Evolutionary conservation across 2,113 vertebrate species (phyloP), one percentile per base, ranked within the genome.

Genomic region (Corythoichthys haematopterus): DNA sequence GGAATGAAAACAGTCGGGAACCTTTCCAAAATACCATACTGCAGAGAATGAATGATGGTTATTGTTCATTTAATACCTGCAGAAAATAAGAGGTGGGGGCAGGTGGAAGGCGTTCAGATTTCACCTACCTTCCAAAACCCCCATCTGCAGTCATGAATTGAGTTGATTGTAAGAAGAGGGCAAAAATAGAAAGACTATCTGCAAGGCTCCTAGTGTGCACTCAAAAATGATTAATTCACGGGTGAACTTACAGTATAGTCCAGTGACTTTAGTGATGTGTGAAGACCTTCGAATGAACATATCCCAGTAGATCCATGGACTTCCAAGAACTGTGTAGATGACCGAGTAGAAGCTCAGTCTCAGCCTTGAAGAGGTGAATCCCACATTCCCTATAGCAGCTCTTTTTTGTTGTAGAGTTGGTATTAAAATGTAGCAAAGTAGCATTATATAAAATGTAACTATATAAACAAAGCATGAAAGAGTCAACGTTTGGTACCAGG

Each of bases 51-150:
- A 85, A 83, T 81, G 79, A 68, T 68, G 64, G 70, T 72, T 75
- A 80, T 83, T 85, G 84, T 85, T 69, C 79, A 74, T 58, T 71
- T 74, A 79, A 59, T 71, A 81, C 72, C 77, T 81, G 84, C 63
- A 68, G 74, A 83, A 43, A 57, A 61, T n/a, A 67, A 79, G 64
- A 64, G 62, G 59, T 69, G 13, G 15, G 28, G 58, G 53, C 58
- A 70, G 58, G 66, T 56, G 72, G 7, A 58, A 16, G 35, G 66
- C 69, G 37, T 56, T 82, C 71, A 64, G 6, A 62, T 82, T 83
- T 77, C 79, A 79, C 71, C 69, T 70, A 66, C 73, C 57, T 72
- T 69, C 73, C 57, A 11, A 55, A 76, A 70, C 56, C 72, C 51
- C 50, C 52, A 2, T 4, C 16, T 46, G 4, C 68, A 59, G 33